Evolutionary conservation across 2,888 invertebrate genomes (phyloP).

Genomic region (Dicyrtoma fusca): DNA sequence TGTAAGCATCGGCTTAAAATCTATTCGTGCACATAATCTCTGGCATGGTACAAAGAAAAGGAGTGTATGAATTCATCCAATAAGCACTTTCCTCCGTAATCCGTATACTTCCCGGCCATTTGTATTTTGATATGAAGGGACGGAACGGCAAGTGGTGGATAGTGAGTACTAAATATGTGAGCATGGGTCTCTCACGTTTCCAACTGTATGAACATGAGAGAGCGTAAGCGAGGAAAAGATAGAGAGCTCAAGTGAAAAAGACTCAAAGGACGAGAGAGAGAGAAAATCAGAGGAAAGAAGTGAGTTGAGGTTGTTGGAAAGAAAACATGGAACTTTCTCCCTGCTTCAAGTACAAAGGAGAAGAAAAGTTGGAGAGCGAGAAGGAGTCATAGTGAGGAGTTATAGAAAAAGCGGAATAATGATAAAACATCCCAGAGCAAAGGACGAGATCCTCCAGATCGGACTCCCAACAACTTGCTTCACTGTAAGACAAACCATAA

Average conservation of each 20-base stretch:
- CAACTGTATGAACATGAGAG: neutral
- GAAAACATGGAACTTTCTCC: conserved; percentile 2
- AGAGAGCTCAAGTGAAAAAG: conserved; percentile 4
- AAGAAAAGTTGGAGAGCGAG: neutral
- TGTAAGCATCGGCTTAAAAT: neutral
- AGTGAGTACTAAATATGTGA: neutral
- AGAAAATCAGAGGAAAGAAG: neutral
- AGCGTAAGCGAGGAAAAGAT: neutral
- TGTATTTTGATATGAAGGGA: neutral
- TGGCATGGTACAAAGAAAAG: neutral
- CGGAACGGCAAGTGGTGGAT: no score
- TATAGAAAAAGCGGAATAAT: neutral
- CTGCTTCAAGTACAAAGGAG: neutral
- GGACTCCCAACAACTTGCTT: no score
- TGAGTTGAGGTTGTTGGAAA: neutral
- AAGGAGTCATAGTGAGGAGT: neutral
- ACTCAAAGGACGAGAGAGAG: no score
- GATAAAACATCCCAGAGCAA: neutral
- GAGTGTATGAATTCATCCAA: conserved; percentile 4
- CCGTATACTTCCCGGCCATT: no score
- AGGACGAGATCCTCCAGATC: neutral
- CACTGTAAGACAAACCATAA: neutral
- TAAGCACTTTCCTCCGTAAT: neutral
- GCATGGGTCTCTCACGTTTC: neutral
- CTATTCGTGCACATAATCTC: conserved; percentile 1